Conservation (phyloP, 2,888 invertebrate species). For the Marronus borbonicus region DNA sequence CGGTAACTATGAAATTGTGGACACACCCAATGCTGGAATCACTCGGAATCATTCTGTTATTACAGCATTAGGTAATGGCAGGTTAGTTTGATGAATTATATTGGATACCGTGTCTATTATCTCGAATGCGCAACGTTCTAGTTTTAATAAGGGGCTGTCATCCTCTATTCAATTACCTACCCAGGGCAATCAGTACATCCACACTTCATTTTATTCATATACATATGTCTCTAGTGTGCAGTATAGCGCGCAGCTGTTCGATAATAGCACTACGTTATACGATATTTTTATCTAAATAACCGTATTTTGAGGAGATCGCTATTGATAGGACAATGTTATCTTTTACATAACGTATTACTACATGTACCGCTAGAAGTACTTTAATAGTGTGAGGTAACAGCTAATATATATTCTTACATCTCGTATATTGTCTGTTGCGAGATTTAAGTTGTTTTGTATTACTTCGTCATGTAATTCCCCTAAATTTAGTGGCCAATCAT, state of each 20-base stretch:
- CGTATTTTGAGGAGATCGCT: neutral
- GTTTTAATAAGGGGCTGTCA: slow-evolving; percentile 28
- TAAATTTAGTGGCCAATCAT: too few relatives aligned
- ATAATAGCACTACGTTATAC: neutral
- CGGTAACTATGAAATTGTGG: slow-evolving; percentile 35
- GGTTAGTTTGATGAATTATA: slow-evolving; percentile 36
- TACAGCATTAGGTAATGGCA: slow-evolving; percentile 29
- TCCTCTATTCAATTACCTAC: slow-evolving; percentile 17
- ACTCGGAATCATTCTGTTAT: slow-evolving; percentile 28
- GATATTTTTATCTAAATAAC: neutral
- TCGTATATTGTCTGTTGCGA: too few relatives aligned
- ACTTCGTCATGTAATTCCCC: too few relatives aligned
- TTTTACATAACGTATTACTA: neutral
- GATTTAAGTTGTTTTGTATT: too few relatives aligned
- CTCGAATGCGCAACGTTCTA: slow-evolving; percentile 26
- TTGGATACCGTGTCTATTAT: slow-evolving; percentile 25
- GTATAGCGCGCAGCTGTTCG: neutral
- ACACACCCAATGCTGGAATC: slow-evolving; percentile 28
- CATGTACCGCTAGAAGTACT: neutral
- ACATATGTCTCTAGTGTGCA: neutral
- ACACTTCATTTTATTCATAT: neutral
- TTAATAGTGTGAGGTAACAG: neutral
- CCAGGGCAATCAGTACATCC: slow-evolving; percentile 2
- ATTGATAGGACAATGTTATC: slow-evolving; percentile 4
- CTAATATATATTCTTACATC: neutral